Evolutionary conservation across 2,888 invertebrate genomes (phyloP).

Genomic region (Cataglyphis rosenhaueri): DNA sequence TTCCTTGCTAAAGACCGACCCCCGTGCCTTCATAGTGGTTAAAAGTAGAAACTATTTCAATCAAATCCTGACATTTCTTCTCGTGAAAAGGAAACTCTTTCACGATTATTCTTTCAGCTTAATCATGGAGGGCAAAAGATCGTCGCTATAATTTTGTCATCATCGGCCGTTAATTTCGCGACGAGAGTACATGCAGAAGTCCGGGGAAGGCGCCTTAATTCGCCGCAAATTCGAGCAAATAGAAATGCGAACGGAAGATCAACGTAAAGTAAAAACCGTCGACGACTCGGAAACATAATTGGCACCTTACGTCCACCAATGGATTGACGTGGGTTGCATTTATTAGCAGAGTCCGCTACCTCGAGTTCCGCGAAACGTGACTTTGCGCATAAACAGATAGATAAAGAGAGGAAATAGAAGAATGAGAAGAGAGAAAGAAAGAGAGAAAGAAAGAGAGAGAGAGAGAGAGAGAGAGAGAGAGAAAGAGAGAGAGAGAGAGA

Average conservation of each 20-base stretch:
- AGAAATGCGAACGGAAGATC: conserved; percentile 18
- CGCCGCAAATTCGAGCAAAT: conserved; percentile 26
- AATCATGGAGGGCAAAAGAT: not conserved
- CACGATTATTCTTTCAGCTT: conserved; percentile 17
- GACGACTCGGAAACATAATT: conserved; percentile 40
- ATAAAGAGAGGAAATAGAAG: not conserved
- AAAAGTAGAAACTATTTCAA: conserved; percentile 36
- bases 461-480: not conserved
- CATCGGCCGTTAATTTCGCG: not conserved
- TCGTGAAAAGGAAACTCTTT: conserved; percentile 12
- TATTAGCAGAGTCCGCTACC: conserved; percentile 15
- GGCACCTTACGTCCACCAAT: conserved; percentile 4
- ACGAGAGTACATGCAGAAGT: not conserved
- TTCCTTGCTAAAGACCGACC: not conserved
- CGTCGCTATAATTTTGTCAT: conserved; percentile 19
- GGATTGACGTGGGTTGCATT: conserved; percentile 31
- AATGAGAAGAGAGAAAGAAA: not conserved
- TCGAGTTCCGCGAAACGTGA: conserved; percentile 28
- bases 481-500: not conserved
- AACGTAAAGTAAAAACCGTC: conserved; percentile 5
- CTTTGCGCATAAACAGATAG: conserved; percentile 26
- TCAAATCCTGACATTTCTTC: not conserved
- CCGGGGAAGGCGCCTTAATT: conserved; percentile 24
- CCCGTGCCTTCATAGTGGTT: not conserved
- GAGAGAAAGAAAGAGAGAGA: not conserved